A percentile compares a stretch with the other conserved stretches of the same genome.
These are phyloP conservation scores for Oppia nitens DNA, from an alignment of 1,140 invertebrate species.

Conservation along the genomic window DNA sequence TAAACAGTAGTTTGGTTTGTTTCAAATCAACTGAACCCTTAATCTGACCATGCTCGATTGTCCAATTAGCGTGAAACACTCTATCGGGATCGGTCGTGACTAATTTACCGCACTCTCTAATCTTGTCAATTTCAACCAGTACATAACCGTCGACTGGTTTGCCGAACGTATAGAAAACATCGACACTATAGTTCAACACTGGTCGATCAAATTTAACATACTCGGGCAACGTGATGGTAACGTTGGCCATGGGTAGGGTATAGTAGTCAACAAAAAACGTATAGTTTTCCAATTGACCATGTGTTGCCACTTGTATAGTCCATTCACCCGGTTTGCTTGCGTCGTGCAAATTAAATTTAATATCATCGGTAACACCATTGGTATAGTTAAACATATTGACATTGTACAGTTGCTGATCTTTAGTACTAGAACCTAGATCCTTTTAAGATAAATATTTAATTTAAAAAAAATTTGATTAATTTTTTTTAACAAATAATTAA, in stretches of 20 bases:
- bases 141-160: background rate
- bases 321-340: background rate
- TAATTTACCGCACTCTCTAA: background rate
- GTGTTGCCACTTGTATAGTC: background rate
- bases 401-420: too few relatives aligned
- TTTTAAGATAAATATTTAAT: too few relatives aligned
- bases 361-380: background rate
- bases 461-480: too few relatives aligned
- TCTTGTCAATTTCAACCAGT: background rate
- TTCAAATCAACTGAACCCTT: background rate
- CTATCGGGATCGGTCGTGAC: background rate
- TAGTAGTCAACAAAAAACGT: background rate
- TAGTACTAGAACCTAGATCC: too few relatives aligned
- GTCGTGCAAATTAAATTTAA: background rate
- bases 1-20: background rate
- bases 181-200: background rate
- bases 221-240: background rate
- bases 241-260: background rate
- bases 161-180: background rate
- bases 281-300: background rate
- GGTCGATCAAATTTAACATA: background rate
- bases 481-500: too few relatives aligned
- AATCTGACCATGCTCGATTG: background rate
- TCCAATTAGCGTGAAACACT: background rate
- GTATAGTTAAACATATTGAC: background rate